Base-by-base conservation (phyloP, 1,140 invertebrate genomes). In the Scaptomyza hsui region DNA sequence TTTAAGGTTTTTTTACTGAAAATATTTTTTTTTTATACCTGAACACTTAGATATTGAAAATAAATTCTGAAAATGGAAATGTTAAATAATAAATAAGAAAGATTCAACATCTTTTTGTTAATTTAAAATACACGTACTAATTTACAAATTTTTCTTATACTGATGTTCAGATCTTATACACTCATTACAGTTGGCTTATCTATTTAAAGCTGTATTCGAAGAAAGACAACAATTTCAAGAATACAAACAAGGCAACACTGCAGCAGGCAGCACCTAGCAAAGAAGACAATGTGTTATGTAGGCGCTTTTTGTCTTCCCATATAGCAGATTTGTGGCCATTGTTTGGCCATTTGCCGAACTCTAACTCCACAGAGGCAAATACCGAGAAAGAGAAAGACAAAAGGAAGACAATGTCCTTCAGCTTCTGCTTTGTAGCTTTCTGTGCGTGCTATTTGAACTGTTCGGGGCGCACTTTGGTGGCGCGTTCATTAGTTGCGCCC, bases 401-500 rank as follows among this genome's bases (percentile, higher is more conserved):
- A 6, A 51, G 29, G 18, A 10, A 35, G 26, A n/a, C 10, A 59
- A 15, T 15, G 18, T 74, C 61, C 42, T 75, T 68, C 39, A 42
- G 26, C 26, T 29, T 4, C 29, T 32, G 29, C 29, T 32, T n/a
- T n/a, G 35, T 61, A 18, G 32, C 71, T 72, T 61, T 51, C 53
- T 56, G 70, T 69, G 63, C 67, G 70, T 79, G 63, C 62, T 49
- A 6, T 21, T 62, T 37, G 42, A 44, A 41, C 29, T 55, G 57
- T 37, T 1, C 32, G 13, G 57, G 13, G 59, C 71, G 71, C 72
- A 86, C 81, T 81, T 86, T 74, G 48, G 71, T 60, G 75, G 78
- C 71, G 78, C 75, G 64, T 82, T 88, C 82, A 88, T 88, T 88
- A 88, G 82, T 82, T 72, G 41, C 41, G 81, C 68, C 16, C 69